These are phyloP conservation scores for Scaptodrosophila latifasciaeformis DNA, from an alignment of 2,888 invertebrate species.

Conservation along the genomic window DNA sequence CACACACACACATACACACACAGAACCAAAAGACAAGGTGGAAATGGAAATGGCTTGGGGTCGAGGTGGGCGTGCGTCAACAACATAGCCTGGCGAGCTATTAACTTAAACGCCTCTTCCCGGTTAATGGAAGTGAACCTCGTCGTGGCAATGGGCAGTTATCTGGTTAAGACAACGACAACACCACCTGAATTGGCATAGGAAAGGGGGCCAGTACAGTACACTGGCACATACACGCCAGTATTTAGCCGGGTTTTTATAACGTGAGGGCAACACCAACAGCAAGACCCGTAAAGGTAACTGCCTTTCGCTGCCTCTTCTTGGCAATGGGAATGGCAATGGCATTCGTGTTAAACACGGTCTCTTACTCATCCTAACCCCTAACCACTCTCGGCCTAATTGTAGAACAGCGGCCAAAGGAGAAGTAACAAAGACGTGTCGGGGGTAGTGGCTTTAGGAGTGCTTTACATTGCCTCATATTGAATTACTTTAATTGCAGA, in stretches of 20 bases:
- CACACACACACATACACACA: too few relatives aligned
- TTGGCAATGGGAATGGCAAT: slow-evolving; percentile 29
- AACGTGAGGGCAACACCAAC: not conserved
- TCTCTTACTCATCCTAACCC: not conserved
- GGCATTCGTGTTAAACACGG: slow-evolving; percentile 38
- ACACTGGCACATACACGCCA: not conserved
- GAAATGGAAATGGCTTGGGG: slow-evolving; percentile 32
- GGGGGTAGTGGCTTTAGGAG: not conserved
- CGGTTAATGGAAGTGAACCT: slow-evolving; percentile 70
- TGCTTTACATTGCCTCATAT: slow-evolving; percentile 33
- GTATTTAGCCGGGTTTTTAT: slow-evolving; percentile 12
- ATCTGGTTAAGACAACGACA: slow-evolving; percentile 59
- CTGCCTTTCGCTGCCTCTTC: slow-evolving; percentile 33
- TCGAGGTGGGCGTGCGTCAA: slow-evolving; percentile 19
- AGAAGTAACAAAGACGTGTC: too few relatives aligned
- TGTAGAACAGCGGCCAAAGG: too few relatives aligned
- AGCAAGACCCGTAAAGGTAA: not conserved
- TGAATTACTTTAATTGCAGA: slow-evolving; percentile 64
- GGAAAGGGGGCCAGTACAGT: not conserved
- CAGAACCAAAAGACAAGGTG: not conserved
- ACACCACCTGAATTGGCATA: not conserved
- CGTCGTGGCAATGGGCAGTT: slow-evolving; percentile 47
- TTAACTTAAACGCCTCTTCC: slow-evolving; percentile 73
- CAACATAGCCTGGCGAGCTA: slow-evolving; percentile 45
- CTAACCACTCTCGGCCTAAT: slow-evolving; percentile 53